Evolutionary conservation across 2,888 invertebrate species (phyloP), one percentile per base, ranked within the genome.

Genomic region (Coenonympha arcania): DNA sequence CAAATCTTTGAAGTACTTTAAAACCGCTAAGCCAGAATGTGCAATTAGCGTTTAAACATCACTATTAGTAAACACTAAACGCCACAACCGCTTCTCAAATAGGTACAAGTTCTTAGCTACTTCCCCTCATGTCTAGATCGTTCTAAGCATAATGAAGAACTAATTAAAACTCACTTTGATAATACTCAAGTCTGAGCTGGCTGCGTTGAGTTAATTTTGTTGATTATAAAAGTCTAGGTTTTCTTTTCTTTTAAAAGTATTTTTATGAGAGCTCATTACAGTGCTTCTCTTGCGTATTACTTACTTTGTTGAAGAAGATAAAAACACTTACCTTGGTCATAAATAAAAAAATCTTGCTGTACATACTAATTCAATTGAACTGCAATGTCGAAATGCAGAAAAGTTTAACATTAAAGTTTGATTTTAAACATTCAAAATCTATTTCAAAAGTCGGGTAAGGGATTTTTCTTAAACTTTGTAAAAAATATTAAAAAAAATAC

Each of bases 91-190:
- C 55, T 68, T 61, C 59, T 56, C 64, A 67, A 72, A 70, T 69
- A 68, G n/a, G n/a, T n/a, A n/a, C n/a, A n/a, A n/a, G n/a, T n/a
- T n/a, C n/a, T n/a, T n/a, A n/a, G n/a, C n/a, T n/a, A n/a, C n/a
- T n/a, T n/a, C n/a, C n/a, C n/a, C n/a, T n/a, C n/a, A 62, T 57
- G 50, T 39, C 45, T 60, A 65, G 64, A 63, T 60, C 57, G 54
- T 55, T 48, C 36, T 54, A 59, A 60, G 63, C 61, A 65, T 71
- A 73, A 72, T 71, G 69, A 68, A 66, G 69, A 68, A 66, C 71
- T 75, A 72, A 74, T 75, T 75, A 74, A 73, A 74, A 73, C 64
- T 73, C 69, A 66, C 68, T 62, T 52, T 50, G 55, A 51, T 52
- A 54, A 48, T 55, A 55, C 45, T 54, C 47, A 13, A 47, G 47